These are phyloP conservation scores for Dysdera silvatica DNA, from an alignment of 1,140 invertebrate species.

Conservation along the genomic window DNA sequence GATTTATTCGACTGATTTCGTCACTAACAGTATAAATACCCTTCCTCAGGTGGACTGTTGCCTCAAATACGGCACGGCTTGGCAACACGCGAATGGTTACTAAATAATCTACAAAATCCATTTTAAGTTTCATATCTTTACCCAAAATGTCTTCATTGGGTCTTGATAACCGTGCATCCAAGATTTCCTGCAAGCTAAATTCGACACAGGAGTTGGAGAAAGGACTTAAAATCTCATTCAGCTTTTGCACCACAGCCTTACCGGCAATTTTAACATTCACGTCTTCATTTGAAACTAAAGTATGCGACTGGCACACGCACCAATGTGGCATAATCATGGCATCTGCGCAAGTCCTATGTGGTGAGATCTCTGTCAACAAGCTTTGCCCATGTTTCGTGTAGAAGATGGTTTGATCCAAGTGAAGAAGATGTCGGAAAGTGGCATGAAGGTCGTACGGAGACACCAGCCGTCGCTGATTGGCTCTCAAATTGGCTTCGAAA, in stretches of 20 bases:
- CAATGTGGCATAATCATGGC: conserved; percentile 87
- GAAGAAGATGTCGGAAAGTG: conserved; percentile 38
- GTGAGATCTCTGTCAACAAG: conserved; percentile 43
- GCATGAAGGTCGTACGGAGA: conserved; percentile 49
- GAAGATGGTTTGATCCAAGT: conserved; percentile 9
- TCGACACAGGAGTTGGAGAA: conserved; percentile 55
- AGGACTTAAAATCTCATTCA: conserved; percentile 55
- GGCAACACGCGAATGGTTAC: conserved; percentile 56
- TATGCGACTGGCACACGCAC: conserved; percentile 82
- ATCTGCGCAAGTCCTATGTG: conserved; percentile 67
- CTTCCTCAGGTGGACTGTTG: conserved; percentile 18
- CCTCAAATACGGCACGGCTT: conserved; percentile 59
- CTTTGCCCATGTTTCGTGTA: conserved; percentile 20
- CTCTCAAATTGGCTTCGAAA: conserved; percentile 53
- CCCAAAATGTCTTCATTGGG: conserved; percentile 41
- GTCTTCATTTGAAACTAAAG: conserved; percentile 45
- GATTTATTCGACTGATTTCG: conserved; percentile 79
- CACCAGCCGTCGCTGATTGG: conserved; percentile 52
- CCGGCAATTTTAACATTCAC: conserved; percentile 47
- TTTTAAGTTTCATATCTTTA: too few relatives aligned
- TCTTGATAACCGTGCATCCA: conserved; percentile 59
- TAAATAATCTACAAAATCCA: conserved; percentile 35
- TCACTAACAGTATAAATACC: conserved; percentile 59
- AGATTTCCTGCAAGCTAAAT: conserved; percentile 52
- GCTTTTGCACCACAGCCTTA: conserved; percentile 50